Base-by-base conservation (phyloP, 2,113 vertebrate genomes). In the Atrichornis clamosus region DNA sequence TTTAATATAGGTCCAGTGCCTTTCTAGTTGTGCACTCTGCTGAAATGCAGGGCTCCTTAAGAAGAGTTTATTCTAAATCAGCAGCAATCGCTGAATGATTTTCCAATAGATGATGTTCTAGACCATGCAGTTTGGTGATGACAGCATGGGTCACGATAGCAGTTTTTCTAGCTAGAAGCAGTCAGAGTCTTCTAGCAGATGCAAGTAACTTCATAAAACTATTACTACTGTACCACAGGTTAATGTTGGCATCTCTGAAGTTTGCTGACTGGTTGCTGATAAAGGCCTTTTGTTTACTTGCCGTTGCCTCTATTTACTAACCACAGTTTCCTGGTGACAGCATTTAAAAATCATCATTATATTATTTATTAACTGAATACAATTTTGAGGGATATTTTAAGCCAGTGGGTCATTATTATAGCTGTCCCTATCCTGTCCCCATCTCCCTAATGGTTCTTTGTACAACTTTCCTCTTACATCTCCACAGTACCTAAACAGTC, bases 21-120 rank as follows among this genome's bases (percentile, higher is more conserved):
- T 74, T 47, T 22, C 11, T 26, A 74, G 18, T 74, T 0, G 0
- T 42, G 59, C 7, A 3, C 35, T 42, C 37, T 41, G 3, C 24
- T 76, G 64, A 81, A 81, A 87, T 55, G 35, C 11, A 35, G 35
- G 27, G 13, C 52, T 82, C 35, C 22, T 81, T 74, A 47, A 55
- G 59, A 76, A 69, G 44, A 67, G 23, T n/a, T 74, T 65, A 9
- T 70, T 35, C n/a, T 90, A 72, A 80, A 53, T 87, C 84, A 84
- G 33, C 22, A 74, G 60, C n/a, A 35, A 3, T 72, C 0, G 5
- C 59, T 73, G 46, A 70, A 49, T 65, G n/a, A 11, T 69, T 94
- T 94, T 77, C 87, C 42, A 42, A 37, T 58, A 39, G 35, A 26
- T 39, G 67, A 15, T 68, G n/a, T 6, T 8, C 16, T 28, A 39